Percentiles rank a stretch among this genome's conserved stretches.
Conservation (phyloP, 1,140 invertebrate species). For the Lucilia sericata region DNA sequence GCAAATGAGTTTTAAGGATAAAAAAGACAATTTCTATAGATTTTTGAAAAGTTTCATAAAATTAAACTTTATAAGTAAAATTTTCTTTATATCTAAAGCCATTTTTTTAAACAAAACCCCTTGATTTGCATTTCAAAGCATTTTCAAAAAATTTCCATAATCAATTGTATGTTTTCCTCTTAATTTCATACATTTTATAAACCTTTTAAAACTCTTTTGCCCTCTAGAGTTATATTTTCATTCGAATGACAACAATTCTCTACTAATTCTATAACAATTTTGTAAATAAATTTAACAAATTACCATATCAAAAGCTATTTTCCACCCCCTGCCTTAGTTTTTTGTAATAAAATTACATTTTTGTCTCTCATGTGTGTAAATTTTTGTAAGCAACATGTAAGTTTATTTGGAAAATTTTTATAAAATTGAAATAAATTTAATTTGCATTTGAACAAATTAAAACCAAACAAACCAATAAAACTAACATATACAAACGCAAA, state of each 20-base stretch:
- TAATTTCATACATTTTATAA: not conserved
- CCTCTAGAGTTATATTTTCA: no score
- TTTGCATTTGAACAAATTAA: slow-evolving; percentile 38
- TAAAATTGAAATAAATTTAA: slow-evolving; percentile 34
- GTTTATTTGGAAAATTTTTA: not conserved
- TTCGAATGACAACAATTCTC: not conserved
- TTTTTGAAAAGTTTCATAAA: no score
- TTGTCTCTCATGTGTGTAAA: not conserved
- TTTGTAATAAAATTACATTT: no score
- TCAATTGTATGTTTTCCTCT: not conserved
- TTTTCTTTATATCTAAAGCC: no score
- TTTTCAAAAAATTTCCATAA: no score
- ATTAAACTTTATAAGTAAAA: no score
- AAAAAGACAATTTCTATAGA: no score
- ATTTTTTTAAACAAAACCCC: no score
- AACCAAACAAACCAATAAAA: not conserved
- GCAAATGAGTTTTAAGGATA: slow-evolving; percentile 14
- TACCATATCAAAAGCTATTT: slow-evolving; percentile 28
- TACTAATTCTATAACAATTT: not conserved
- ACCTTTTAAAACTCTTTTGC: not conserved
- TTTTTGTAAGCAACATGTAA: not conserved
- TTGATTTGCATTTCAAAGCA: no score
- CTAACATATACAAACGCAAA: not conserved
- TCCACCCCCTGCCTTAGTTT: no score
- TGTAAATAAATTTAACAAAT: not conserved